These are phyloP conservation scores for Lymantria dispar DNA, from an alignment of 2,888 invertebrate species.

Conservation along the genomic window DNA sequence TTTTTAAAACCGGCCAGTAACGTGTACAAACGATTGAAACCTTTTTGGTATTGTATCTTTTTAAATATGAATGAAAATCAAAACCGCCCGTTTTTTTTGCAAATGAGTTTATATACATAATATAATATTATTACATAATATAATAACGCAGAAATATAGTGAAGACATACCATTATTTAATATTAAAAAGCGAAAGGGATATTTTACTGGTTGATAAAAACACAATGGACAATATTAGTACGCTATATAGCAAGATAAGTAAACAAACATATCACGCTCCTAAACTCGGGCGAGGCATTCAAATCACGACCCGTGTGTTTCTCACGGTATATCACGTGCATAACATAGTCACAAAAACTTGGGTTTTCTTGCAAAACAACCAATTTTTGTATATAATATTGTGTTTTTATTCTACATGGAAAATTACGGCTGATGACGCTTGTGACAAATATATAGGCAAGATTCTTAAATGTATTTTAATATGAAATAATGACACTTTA, in stretches of 20 bases:
- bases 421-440: too few relatives aligned
- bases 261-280: constrained; percentile 17
- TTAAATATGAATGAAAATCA: too few relatives aligned
- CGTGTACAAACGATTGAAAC: too few relatives aligned
- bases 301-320: constrained; percentile 25
- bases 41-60: too few relatives aligned
- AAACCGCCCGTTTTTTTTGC: too few relatives aligned
- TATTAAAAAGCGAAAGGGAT: not conserved
- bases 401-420: not conserved
- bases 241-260: constrained; percentile 2
- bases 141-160: too few relatives aligned
- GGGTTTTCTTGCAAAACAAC: not conserved
- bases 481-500: too few relatives aligned
- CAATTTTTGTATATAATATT: not conserved
- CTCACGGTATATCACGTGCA: constrained; percentile 26
- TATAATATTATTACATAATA: too few relatives aligned
- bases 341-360: constrained; percentile 10
- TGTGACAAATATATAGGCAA: too few relatives aligned
- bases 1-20: too few relatives aligned
- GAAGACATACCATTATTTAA: not conserved
- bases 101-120: too few relatives aligned
- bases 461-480: too few relatives aligned
- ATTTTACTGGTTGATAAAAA: not conserved
- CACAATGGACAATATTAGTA: constrained; percentile 1
- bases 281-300: constrained; percentile 14